A percentile compares a stretch with the other conserved stretches of the same genome.
These are phyloP conservation scores for Paraplagusia blochii DNA, from an alignment of 2,113 vertebrate genomes.

Conservation along the genomic window DNA sequence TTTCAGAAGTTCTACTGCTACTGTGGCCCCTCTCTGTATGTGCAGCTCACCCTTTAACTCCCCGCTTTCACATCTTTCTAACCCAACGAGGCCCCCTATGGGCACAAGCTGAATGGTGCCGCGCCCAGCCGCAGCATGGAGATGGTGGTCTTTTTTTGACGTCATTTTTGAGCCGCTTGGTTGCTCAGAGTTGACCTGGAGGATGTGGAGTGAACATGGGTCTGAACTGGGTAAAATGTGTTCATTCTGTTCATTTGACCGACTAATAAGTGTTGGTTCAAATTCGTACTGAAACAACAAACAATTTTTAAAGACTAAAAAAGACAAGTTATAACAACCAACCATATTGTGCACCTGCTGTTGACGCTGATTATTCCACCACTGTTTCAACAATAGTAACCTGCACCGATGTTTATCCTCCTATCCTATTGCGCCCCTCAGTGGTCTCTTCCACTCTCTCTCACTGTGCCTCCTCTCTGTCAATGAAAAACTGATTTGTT, in stretches of 20 bases:
- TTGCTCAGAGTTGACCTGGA: neutral
- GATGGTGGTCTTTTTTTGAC: slow-evolving; percentile 12
- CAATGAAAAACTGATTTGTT: slow-evolving; percentile 39
- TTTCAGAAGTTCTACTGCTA: no score
- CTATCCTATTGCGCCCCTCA: slow-evolving; percentile 71
- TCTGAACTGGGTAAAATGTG: neutral
- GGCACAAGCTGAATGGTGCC: slow-evolving; percentile 49
- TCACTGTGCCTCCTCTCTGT: slow-evolving; percentile 19
- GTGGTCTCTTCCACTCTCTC: slow-evolving; percentile 40
- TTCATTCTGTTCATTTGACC: neutral
- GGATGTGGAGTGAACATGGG: no score
- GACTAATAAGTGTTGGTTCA: no score
- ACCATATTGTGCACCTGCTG: no score
- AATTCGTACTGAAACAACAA: no score
- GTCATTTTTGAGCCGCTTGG: slow-evolving; percentile 42
- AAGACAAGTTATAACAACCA: no score
- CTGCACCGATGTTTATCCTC: slow-evolving; percentile 26
- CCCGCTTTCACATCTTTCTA: slow-evolving; percentile 46
- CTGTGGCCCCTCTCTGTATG: neutral
- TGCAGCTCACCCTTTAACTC: slow-evolving; percentile 6
- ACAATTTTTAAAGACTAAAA: no score
- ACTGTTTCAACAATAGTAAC: slow-evolving; percentile 32
- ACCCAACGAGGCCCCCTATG: slow-evolving; percentile 69
- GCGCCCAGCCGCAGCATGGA: slow-evolving; percentile 47
- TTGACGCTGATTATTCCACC: slow-evolving; percentile 9